Evolutionary conservation across 2,797 vertebrate species (phyloP).

Genomic region (Natrix natrix): DNA sequence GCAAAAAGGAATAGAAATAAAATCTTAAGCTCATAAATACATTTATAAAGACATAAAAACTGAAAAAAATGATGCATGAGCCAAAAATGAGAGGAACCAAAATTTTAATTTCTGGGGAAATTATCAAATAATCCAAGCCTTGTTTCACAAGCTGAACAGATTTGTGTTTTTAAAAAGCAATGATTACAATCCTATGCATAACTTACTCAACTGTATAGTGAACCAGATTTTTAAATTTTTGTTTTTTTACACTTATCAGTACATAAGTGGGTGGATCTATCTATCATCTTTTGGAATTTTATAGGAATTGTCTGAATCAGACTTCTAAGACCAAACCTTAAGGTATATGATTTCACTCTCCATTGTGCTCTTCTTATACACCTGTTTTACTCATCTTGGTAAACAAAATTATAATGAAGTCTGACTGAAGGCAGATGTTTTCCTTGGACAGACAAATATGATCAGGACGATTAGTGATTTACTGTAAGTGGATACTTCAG

Average conservation of each 20-base stretch:
- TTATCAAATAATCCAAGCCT: neutral
- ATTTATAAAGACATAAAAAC: neutral
- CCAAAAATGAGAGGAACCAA: neutral
- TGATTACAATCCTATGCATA: neutral
- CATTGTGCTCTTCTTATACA: neutral
- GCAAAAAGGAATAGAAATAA: neutral
- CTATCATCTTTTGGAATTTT: neutral
- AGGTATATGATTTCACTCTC: neutral
- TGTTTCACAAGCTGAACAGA: neutral
- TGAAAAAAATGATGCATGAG: fast-evolving
- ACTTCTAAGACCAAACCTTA: neutral
- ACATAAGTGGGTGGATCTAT: neutral
- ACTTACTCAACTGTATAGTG: neutral
- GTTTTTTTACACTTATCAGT: neutral
- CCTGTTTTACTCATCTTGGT: neutral
- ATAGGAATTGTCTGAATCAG: neutral
- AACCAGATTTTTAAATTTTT: neutral
- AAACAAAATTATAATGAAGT: neutral
- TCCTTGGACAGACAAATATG: slow-evolving; percentile 7
- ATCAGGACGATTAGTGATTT: neutral
- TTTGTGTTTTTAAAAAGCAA: neutral
- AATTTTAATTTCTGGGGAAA: slow-evolving; percentile 1
- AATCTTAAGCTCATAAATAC: neutral
- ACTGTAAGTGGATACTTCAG: neutral
- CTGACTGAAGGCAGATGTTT: neutral